Base-by-base conservation (phyloP, 2,113 vertebrate genomes). In the Eonycteris spelaea region DNA sequence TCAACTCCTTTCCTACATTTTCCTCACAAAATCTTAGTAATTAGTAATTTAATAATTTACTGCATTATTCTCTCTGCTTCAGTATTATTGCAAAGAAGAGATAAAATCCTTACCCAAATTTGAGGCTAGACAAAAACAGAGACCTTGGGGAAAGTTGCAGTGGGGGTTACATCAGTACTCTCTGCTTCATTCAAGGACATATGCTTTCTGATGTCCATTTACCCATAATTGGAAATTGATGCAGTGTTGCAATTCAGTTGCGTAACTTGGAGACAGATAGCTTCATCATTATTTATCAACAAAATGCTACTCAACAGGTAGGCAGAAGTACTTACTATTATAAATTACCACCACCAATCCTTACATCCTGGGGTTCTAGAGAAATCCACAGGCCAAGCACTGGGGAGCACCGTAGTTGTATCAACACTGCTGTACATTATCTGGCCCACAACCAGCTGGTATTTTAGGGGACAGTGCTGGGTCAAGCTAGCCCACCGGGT, bases 371-470 rank as follows among this genome's bases (percentile, higher is more conserved):
- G 22, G 57, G 0, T 48, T 70, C 63, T 86, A 35, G 14, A 28
- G 28, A 48, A 78, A 73, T 6, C 8, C 43, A 75, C 16, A 90
- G 35, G 26, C 16, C 7, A 26, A 57, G 19, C 33, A 30, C 5
- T 43, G 16, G 2, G 28, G 21, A 71, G n/a, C 0, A 75, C 0
- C 1, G 7, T 6, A 3, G 1, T 4, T 9, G 5, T 57, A 51
- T 63, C 45, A 38, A 12, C 33, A 30, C 57, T 59, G 16, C 38
- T 63, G 19, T 43, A 14, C 0, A 10, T 22, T 78, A 45, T 3
- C 24, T 68, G 71, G 1, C 6, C 45, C 35, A 40, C 18, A 51
- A 2, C 8, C 30, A 35, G 12, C 18, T 33, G 24, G 3, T 13
- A 7, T 90, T 57, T 90, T 40, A 70, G 48, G 38, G 26, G 28